These are phyloP conservation scores for Vultur gryphus DNA, from an alignment of 2,797 vertebrate species.

Conservation along the genomic window DNA sequence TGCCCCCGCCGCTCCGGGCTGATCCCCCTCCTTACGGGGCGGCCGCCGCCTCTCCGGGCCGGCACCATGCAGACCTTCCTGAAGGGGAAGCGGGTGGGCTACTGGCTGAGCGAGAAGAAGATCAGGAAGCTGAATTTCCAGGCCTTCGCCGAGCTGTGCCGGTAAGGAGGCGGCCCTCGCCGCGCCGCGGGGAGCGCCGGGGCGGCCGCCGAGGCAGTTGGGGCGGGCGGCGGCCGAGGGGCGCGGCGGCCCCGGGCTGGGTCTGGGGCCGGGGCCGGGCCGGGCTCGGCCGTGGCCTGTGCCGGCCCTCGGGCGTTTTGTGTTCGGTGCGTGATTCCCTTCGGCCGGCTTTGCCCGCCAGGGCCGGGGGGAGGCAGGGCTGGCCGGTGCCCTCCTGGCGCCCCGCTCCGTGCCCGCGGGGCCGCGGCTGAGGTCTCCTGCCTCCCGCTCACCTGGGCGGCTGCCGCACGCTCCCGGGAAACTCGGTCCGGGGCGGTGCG, in stretches of 20 bases:
- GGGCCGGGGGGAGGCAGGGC: background rate
- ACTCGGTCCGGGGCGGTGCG: background rate
- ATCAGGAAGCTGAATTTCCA: slow-evolving; percentile 98
- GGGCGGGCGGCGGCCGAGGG: slow-evolving; percentile 72
- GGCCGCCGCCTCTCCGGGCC: background rate
- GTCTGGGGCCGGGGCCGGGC: background rate
- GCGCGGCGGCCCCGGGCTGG: background rate
- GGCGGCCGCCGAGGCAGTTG: slow-evolving; percentile 70
- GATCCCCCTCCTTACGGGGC: background rate
- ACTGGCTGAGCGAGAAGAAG: slow-evolving; percentile 99
- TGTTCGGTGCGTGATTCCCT: background rate
- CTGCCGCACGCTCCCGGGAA: background rate
- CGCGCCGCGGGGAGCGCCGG: background rate
- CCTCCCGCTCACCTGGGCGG: background rate
- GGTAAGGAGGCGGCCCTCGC: slow-evolving; percentile 73
- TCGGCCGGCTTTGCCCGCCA: background rate
- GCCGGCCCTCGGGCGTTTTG: background rate
- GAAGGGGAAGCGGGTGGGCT: slow-evolving; percentile 92
- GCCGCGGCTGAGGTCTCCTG: background rate
- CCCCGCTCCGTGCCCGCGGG: background rate
- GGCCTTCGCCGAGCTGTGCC: slow-evolving; percentile 96
- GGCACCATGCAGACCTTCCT: slow-evolving; percentile 92
- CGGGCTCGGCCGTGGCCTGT: background rate
- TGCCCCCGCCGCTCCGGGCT: background rate
- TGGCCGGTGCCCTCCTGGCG: background rate